Evolutionary conservation across 2,888 invertebrate genomes (phyloP), one percentile per base, ranked within the genome.

Genomic region (Drosophila ochracea): DNA sequence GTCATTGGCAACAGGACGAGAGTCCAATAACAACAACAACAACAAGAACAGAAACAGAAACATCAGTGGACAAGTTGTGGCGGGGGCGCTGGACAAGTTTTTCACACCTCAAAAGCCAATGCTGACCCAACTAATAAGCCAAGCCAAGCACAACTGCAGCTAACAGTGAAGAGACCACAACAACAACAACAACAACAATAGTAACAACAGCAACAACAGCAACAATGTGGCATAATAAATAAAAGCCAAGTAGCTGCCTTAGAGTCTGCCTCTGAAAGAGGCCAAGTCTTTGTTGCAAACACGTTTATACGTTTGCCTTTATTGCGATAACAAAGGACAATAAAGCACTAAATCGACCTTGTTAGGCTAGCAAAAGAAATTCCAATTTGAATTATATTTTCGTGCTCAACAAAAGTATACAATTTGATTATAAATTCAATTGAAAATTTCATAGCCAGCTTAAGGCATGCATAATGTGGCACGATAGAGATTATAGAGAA

Each of bases 191-290:
- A 58, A 37, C 73, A 73, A 31, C 67, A 73, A 70, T 68, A 88
- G 57, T 76, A 75, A 76, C 9, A 41, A 41, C 2, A 65, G 39
- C 50, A 58, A 30, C 71, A 73, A 39, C 68, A 74, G 68, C 73
- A 89, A 66, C 83, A 76, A 78, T 79, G 72, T 79, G 87, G 91
- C 82, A 90, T 82, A 90, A 87, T 90, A 87, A 87, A 87, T 87
- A 87, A 87, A 87, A 87, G 89, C 87, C 90, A 76, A 85, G 85
- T 85, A 85, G 90, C 85, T 84, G 90, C 75, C 79, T 89, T 65
- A 74, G 87, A 83, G 83, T 77, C 83, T 86, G 74, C 33, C 82
- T 78, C 72, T 68, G 68, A 63, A 73, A 61, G 68, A 68, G 67
- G 66, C 52, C 69, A 80, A 55, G 59, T 57, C 60, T 28, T 41